phyloP scores from a whole-genome alignment of 2,113 vertebrate species.

The Dipodomys merriami region DNA sequence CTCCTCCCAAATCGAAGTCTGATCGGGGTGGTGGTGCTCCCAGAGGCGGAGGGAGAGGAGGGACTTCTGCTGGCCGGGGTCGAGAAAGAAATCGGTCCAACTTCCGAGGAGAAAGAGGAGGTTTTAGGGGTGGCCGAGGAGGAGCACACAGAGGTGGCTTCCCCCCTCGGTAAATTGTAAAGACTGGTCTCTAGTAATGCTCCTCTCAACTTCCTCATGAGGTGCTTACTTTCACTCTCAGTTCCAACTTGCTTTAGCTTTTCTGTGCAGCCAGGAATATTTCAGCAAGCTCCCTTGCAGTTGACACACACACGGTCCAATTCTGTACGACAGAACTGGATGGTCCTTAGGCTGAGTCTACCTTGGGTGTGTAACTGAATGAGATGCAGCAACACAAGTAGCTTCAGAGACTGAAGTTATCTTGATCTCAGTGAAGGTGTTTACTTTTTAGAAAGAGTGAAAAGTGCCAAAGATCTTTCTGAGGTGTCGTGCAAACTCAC shows the following conservation, averaged over 20 bases:
- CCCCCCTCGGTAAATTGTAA: conserved; percentile 88
- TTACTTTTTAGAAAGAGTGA: not conserved
- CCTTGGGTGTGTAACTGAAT: not conserved
- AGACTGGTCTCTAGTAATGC: fast-evolving
- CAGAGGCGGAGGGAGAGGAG: conserved; percentile 93
- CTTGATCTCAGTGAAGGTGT: not conserved
- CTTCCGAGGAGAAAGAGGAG: conserved; percentile 95
- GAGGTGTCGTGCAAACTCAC: not conserved
- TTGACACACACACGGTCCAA: not conserved
- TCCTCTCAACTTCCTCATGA: not conserved
- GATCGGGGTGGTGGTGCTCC: conserved; percentile 94
- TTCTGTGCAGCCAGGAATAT: not conserved
- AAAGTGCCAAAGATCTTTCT: not conserved
- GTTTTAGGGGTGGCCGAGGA: conserved; percentile 94
- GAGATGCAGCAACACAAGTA: not conserved
- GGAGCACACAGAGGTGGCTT: conserved; percentile 95
- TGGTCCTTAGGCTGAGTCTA: not conserved
- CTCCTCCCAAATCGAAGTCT: conserved; percentile 93
- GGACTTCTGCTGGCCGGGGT: conserved; percentile 91
- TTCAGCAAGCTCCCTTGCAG: not conserved
- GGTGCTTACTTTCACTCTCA: conserved; percentile 30
- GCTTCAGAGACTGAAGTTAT: not conserved
- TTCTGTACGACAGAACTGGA: not conserved
- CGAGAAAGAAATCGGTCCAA: conserved; percentile 96
- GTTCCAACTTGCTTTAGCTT: not conserved